Conservation (phyloP, 1,140 invertebrate species). For the Drosophila ogumai region DNA sequence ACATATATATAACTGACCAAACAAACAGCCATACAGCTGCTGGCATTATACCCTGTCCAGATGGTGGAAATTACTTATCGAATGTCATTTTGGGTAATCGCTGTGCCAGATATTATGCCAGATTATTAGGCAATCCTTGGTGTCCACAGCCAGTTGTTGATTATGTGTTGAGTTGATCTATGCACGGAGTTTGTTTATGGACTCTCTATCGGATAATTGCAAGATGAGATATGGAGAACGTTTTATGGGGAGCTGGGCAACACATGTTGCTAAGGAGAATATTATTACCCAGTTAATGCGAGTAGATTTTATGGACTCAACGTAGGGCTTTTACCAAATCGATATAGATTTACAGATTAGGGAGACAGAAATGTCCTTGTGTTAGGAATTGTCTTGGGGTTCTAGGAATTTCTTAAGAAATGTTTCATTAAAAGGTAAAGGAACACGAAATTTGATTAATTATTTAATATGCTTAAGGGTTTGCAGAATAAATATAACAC, state of each 20-base stretch:
- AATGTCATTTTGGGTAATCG: conserved; percentile 35
- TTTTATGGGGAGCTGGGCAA: conserved; percentile 13
- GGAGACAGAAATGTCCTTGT: neutral
- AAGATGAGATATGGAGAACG: conserved; percentile 17
- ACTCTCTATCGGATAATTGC: conserved; percentile 13
- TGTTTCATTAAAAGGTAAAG: neutral
- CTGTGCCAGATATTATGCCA: conserved; percentile 24
- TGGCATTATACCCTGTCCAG: conserved; percentile 15
- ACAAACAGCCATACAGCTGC: neutral
- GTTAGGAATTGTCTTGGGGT: neutral
- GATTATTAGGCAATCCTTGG: conserved; percentile 36
- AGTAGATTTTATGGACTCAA: conserved; percentile 13
- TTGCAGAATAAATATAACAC: neutral
- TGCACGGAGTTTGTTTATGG: conserved; percentile 8
- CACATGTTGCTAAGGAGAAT: conserved; percentile 17
- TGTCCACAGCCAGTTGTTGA: conserved; percentile 30
- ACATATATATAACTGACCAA: conserved; percentile 42
- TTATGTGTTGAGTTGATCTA: conserved; percentile 31
- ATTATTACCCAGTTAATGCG: conserved; percentile 17
- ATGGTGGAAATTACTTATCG: conserved; percentile 44
- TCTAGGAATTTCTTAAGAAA: neutral
- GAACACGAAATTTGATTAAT: neutral
- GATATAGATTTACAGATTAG: conserved; percentile 5
- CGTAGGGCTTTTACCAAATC: neutral
- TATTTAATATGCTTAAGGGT: neutral